Conservation (phyloP, 2,113 vertebrate genomes). For the Leucoraja erinaceus region DNA sequence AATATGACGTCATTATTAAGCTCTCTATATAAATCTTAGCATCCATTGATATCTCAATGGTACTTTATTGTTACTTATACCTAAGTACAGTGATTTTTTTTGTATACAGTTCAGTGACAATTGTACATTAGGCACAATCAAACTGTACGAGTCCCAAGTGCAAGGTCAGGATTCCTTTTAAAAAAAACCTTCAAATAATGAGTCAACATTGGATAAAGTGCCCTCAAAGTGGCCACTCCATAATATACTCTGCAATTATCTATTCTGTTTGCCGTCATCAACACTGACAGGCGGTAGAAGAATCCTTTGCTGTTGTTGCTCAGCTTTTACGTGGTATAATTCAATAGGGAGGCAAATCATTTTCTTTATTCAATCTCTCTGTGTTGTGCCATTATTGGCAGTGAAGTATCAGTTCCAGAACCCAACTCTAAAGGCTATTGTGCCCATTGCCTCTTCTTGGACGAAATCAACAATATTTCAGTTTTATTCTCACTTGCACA, state of each 20-base stretch:
- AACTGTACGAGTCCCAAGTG: not conserved
- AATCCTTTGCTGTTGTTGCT: not conserved
- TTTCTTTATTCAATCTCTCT: not conserved
- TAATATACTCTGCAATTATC: not conserved
- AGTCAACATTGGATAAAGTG: not conserved
- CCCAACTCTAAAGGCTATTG: not conserved
- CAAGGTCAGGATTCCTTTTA: not conserved
- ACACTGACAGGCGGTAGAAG: not conserved
- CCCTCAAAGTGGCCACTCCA: not conserved
- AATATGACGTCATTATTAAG: not conserved
- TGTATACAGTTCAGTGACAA: too few species aligned
- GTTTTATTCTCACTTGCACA: too few species aligned
- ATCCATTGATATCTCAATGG: not conserved
- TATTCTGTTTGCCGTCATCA: not conserved
- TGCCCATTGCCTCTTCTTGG: not conserved
- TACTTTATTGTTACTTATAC: too few species aligned
- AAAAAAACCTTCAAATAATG: not conserved
- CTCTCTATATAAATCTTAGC: not conserved
- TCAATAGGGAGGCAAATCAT: not conserved
- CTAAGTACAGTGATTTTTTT: too few species aligned
- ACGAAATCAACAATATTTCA: not conserved
- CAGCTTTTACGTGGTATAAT: not conserved
- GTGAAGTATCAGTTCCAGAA: not conserved
- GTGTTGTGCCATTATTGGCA: not conserved
- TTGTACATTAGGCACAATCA: too few species aligned